phyloP scores from a whole-genome alignment of 2,888 invertebrate species.

The Drosophila dives region DNA sequence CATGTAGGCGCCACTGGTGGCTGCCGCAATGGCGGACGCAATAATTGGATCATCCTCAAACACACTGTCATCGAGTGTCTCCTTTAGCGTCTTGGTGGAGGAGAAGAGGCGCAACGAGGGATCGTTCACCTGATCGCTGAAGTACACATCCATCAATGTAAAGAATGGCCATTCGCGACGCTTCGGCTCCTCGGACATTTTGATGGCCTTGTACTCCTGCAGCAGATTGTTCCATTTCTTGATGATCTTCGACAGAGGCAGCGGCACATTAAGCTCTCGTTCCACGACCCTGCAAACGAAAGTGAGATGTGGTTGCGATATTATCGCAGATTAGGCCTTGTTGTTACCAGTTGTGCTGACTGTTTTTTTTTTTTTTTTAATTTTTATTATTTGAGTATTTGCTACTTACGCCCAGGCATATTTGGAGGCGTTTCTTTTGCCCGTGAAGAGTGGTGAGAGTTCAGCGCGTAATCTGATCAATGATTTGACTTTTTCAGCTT shows the following conservation, averaged over 20 bases:
- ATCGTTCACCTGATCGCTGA: conserved; percentile 85
- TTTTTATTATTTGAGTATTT: conserved; percentile 7
- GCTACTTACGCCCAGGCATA: conserved; percentile 86
- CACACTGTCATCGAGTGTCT: conserved; percentile 85
- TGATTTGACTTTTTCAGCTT: conserved; percentile 85
- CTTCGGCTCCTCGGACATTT: conserved; percentile 85
- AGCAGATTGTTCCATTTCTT: conserved; percentile 85
- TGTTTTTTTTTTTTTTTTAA: neutral
- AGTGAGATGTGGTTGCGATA: conserved; percentile 18
- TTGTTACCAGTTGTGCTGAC: conserved; percentile 7
- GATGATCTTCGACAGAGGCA: conserved; percentile 85
- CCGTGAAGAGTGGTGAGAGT: conserved; percentile 85
- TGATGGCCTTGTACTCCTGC: conserved; percentile 85
- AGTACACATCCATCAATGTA: conserved; percentile 85
- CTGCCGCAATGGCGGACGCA: conserved; percentile 84
- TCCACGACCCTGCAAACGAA: conserved; percentile 82
- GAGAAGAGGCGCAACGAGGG: conserved; percentile 85
- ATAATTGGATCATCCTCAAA: conserved; percentile 85
- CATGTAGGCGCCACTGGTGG: conserved; percentile 85
- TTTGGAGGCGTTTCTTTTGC: conserved; percentile 85
- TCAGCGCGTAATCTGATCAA: conserved; percentile 85
- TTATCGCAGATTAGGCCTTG: conserved; percentile 31
- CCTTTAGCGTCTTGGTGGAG: conserved; percentile 85
- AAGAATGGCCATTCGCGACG: conserved; percentile 85
- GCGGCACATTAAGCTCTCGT: conserved; percentile 84